phyloP scores from a whole-genome alignment of 2,113 vertebrate genomes.

The Procavia capensis region DNA sequence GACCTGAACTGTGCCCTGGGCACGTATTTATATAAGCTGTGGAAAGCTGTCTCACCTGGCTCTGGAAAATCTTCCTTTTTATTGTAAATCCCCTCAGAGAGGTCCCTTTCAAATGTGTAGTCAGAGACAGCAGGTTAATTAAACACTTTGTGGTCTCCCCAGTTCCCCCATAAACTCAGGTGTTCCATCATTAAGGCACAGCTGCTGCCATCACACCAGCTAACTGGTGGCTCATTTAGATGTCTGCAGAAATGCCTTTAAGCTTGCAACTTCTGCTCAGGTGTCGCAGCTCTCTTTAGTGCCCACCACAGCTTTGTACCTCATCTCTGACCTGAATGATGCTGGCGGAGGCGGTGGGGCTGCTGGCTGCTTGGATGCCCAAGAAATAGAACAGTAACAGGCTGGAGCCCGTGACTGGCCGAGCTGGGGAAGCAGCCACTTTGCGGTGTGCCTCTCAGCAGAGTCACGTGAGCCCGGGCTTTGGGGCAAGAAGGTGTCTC shows the following conservation, averaged over 20 bases:
- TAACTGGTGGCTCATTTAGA: neutral
- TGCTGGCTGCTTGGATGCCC: neutral
- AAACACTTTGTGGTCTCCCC: neutral
- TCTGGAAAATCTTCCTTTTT: neutral
- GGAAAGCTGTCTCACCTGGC: neutral
- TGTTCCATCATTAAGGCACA: neutral
- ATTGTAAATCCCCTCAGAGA: neutral
- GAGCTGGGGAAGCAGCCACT: neutral
- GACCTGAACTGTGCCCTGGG: neutral
- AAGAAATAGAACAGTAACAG: neutral
- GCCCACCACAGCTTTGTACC: neutral
- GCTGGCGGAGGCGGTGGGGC: neutral
- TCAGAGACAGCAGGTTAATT: conserved; percentile 19
- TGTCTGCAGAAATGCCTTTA: neutral
- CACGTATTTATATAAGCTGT: neutral
- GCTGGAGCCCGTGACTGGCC: neutral
- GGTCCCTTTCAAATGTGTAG: neutral
- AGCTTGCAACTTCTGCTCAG: neutral
- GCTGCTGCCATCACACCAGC: neutral
- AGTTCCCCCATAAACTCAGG: neutral
- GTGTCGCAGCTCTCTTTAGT: neutral
- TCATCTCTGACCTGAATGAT: neutral
- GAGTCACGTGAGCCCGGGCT: conserved; percentile 13
- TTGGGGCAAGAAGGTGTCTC: conserved; percentile 35
- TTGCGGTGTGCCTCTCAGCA: neutral